Conservation (phyloP, 1,140 invertebrate genomes). For the Popillia japonica region DNA sequence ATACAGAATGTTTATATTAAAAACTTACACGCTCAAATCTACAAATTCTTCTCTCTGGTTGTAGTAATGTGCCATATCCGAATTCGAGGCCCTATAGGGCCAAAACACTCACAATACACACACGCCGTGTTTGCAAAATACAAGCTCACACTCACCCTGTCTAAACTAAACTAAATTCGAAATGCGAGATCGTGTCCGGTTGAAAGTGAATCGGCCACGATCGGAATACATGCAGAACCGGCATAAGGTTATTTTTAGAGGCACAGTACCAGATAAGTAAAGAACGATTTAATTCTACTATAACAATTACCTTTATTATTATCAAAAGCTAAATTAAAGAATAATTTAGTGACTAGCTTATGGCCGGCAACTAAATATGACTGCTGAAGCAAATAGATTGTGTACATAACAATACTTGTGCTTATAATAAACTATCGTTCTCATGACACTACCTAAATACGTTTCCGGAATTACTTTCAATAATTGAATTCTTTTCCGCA, state of each 20-base stretch:
- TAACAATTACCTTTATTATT: too few species aligned
- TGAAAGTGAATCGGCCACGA: background rate
- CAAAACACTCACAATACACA: slow-evolving; percentile 28
- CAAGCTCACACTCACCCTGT: slow-evolving; percentile 20
- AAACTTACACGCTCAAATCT: slow-evolving; percentile 14
- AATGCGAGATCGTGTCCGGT: background rate
- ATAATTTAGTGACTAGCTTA: too few species aligned
- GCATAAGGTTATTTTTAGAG: background rate
- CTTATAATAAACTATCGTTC: too few species aligned
- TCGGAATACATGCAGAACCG: background rate
- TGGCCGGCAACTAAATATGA: too few species aligned
- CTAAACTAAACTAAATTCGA: slow-evolving; percentile 18
- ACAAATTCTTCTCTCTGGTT: slow-evolving; percentile 9
- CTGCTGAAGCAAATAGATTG: too few species aligned
- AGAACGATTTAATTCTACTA: too few species aligned
- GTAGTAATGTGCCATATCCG: slow-evolving; percentile 29
- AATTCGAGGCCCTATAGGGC: slow-evolving; percentile 15
- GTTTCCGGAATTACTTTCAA: too few species aligned
- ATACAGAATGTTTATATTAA: background rate
- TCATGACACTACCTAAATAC: too few species aligned
- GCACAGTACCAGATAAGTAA: too few species aligned
- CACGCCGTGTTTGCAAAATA: slow-evolving; percentile 31
- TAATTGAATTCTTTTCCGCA: too few species aligned
- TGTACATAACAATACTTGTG: too few species aligned
- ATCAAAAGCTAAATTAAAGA: too few species aligned